Evolutionary conservation across 1,140 invertebrate species (phyloP).

Genomic region (Aphidius gifuensis): DNA sequence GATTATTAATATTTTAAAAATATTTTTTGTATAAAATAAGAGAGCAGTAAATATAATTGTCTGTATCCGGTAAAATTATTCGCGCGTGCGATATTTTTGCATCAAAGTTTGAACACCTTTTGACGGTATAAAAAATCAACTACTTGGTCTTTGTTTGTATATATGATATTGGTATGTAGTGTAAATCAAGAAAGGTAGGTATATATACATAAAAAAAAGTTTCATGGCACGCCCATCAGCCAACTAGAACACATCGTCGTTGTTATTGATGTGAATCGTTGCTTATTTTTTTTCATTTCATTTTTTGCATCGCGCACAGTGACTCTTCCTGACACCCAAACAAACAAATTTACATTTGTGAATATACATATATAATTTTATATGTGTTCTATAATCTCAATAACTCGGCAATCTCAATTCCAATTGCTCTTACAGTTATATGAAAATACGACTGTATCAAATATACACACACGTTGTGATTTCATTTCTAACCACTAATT

Average conservation of each 20-base stretch:
- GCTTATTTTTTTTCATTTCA: too few relatives aligned
- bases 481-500: not conserved
- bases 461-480: not conserved
- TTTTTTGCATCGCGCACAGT: too few relatives aligned
- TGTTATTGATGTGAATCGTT: too few relatives aligned
- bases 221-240: constrained; percentile 7
- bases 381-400: too few relatives aligned
- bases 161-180: too few relatives aligned
- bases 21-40: not conserved
- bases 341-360: too few relatives aligned
- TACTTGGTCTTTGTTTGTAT: too few relatives aligned
- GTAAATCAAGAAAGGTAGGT: too few relatives aligned
- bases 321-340: too few relatives aligned
- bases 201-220: not conserved
- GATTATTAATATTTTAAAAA: too few relatives aligned
- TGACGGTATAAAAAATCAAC: not conserved
- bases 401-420: constrained; percentile 19
- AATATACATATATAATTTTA: too few relatives aligned
- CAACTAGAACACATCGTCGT: constrained; percentile 5
- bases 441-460: constrained; percentile 10
- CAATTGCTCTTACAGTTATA: constrained; percentile 34
- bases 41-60: not conserved
- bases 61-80: constrained; percentile 15
- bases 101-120: constrained; percentile 7
- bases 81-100: constrained; percentile 13